Percentiles rank a stretch among this genome's conserved stretches.
These are phyloP conservation scores for Eurypyga helias DNA, from an alignment of 2,113 vertebrate species.

Conservation along the genomic window DNA sequence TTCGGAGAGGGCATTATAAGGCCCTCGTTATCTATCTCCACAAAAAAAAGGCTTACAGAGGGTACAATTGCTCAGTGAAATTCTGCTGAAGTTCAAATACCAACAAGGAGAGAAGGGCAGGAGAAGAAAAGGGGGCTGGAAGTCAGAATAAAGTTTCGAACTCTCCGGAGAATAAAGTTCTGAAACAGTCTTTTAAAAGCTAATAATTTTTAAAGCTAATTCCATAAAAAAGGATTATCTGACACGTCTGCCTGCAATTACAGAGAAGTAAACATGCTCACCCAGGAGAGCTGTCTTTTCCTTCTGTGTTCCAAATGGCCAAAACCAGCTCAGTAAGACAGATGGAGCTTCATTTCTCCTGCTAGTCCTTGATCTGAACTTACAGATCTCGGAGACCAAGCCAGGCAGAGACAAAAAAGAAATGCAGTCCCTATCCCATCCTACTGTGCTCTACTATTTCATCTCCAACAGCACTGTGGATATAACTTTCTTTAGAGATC, in stretches of 20 bases:
- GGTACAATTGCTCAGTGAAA: background rate
- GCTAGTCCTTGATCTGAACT: conserved; percentile 13
- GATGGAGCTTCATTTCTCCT: conserved; percentile 10
- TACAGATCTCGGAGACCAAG: background rate
- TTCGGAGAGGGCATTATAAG: background rate
- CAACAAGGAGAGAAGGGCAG: background rate
- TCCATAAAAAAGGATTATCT: background rate
- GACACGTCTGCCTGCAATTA: background rate
- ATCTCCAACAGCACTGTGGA: background rate
- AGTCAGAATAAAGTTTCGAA: background rate
- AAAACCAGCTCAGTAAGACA: conserved; percentile 2
- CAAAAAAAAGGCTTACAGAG: background rate
- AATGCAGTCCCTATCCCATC: background rate
- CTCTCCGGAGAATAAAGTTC: background rate
- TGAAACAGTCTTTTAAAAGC: background rate
- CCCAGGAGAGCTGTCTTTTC: background rate
- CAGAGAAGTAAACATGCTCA: background rate
- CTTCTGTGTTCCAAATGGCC: conserved; percentile 3
- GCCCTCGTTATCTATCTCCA: background rate
- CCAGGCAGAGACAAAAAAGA: background rate
- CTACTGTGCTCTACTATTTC: background rate
- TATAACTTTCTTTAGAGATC: background rate
- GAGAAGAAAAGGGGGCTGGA: background rate
- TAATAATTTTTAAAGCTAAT: background rate
- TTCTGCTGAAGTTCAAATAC: background rate